These are phyloP conservation scores for Lasioglossum marginatum DNA, from an alignment of 2,888 invertebrate species.

Conservation along the genomic window DNA sequence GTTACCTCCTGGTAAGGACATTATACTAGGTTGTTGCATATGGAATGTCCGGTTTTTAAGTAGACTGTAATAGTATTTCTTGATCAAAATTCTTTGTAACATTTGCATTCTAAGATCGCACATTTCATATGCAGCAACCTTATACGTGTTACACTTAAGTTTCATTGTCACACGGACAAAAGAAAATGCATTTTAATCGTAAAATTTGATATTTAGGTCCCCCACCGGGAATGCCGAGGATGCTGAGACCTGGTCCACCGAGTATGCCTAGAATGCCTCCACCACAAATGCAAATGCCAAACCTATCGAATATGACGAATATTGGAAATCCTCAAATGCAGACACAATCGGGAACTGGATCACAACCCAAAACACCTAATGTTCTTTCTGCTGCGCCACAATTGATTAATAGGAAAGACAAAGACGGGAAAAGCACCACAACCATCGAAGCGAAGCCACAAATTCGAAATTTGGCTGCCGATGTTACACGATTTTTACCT, in stretches of 20 bases:
- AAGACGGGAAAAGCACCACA: slow-evolving; percentile 88
- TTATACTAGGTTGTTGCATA: not conserved
- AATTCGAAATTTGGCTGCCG: slow-evolving; percentile 96
- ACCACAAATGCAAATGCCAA: slow-evolving; percentile 85
- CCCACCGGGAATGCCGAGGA: slow-evolving; percentile 87
- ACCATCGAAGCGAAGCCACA: slow-evolving; percentile 99
- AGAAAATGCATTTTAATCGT: slow-evolving; percentile 59
- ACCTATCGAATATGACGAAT: slow-evolving; percentile 75
- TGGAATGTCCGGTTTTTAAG: not conserved
- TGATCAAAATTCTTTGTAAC: not conserved
- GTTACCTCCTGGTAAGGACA: slow-evolving; percentile 85
- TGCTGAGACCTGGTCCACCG: slow-evolving; percentile 88
- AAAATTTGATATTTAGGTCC: slow-evolving; percentile 84
- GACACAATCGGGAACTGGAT: slow-evolving; percentile 69
- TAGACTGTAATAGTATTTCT: not conserved
- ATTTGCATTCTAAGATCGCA: not conserved
- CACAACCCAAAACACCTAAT: slow-evolving; percentile 87
- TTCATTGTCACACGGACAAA: not conserved
- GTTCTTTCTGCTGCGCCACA: slow-evolving; percentile 94
- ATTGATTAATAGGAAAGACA: slow-evolving; percentile 90
- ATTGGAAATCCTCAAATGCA: slow-evolving; percentile 76
- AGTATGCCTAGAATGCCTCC: slow-evolving; percentile 87
- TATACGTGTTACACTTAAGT: not conserved
- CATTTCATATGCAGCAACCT: not conserved
- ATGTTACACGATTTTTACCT: slow-evolving; percentile 97